Conservation (phyloP, 2,113 vertebrate genomes). For the Dicaeum eximium region DNA sequence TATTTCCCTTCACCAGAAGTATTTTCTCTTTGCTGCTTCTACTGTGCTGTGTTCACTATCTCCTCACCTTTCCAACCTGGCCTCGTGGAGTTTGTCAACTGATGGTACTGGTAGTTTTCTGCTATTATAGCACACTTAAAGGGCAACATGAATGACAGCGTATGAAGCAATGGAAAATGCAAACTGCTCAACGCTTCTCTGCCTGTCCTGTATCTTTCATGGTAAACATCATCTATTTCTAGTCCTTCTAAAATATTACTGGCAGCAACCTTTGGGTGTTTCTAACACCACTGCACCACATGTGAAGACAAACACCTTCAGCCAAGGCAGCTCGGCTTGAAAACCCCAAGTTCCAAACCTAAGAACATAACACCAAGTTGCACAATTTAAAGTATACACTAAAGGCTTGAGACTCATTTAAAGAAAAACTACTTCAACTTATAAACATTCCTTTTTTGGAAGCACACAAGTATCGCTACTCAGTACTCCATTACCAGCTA, state of each 20-base stretch:
- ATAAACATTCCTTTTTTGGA: not conserved
- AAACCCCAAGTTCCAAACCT: not conserved
- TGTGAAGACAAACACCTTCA: not conserved
- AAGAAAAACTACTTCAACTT: not conserved
- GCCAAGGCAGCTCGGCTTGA: not conserved
- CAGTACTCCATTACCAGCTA: not conserved
- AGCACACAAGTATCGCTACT: not conserved
- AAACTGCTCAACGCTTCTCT: not conserved
- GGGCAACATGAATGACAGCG: rapidly evolving
- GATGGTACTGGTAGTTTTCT: not conserved
- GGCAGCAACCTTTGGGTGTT: not conserved
- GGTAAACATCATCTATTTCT: not conserved
- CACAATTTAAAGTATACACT: not conserved
- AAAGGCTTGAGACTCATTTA: not conserved
- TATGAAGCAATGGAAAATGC: not conserved
- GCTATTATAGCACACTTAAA: not conserved
- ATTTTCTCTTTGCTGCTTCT: not conserved
- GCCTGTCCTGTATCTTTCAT: not conserved
- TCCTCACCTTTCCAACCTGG: not conserved
- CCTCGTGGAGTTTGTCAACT: not conserved
- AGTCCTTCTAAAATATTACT: not conserved
- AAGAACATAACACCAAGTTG: not conserved
- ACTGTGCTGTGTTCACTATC: not conserved
- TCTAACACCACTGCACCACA: not conserved
- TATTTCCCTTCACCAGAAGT: not conserved